Conservation (phyloP, 2,113 vertebrate species). For the Ginglymostoma cirratum region DNA sequence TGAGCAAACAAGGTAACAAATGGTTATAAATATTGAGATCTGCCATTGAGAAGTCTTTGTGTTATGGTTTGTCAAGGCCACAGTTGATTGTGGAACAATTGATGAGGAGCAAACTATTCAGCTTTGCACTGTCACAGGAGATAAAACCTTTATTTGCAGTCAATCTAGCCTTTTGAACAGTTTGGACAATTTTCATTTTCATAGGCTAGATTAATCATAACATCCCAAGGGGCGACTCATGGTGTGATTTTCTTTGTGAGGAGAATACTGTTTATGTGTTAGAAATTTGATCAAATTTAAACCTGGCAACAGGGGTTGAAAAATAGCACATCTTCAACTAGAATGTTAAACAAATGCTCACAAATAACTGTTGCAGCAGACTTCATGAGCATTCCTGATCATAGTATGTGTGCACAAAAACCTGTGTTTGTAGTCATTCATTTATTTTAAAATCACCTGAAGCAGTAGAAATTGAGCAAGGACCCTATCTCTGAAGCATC, state of each 20-base stretch:
- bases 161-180: not conserved
- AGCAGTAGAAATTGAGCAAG: not conserved
- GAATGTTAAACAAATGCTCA: not conserved
- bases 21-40: not conserved
- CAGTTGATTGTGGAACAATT: not conserved
- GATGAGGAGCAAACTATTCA: not conserved
- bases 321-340: not conserved
- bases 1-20: not conserved
- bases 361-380: not conserved
- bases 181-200: not conserved
- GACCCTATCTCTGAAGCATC: not conserved
- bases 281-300: not conserved
- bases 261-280: not conserved
- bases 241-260: not conserved
- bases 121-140: not conserved
- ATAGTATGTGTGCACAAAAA: not conserved
- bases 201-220: not conserved
- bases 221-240: not conserved
- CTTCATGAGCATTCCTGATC: not conserved
- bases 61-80: not conserved
- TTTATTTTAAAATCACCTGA: not conserved
- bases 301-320: not conserved
- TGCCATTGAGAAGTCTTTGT: not conserved
- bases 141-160: not conserved
- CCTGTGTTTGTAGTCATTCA: not conserved